These are phyloP conservation scores for Takifugu rubripes DNA, from an alignment of 2,797 vertebrate species.

Conservation along the genomic window DNA sequence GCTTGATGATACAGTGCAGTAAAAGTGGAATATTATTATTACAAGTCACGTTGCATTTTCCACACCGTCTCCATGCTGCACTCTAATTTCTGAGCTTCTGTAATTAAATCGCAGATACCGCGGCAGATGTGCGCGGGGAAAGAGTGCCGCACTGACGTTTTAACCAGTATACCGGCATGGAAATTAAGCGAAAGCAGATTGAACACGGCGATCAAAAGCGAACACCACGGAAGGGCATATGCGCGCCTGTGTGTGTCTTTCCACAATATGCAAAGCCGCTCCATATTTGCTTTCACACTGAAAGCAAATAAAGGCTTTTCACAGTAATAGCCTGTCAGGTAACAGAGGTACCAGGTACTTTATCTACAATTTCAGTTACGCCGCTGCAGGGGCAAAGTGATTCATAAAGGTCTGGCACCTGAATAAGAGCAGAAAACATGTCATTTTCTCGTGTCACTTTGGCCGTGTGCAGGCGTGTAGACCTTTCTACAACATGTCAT, in stretches of 20 bases:
- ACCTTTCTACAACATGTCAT: slow-evolving; percentile 16
- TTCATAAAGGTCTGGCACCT: slow-evolving; percentile 29
- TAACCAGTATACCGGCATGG: slow-evolving; percentile 44
- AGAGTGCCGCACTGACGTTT: slow-evolving; percentile 44
- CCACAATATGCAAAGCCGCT: slow-evolving; percentile 34
- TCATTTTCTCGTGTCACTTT: slow-evolving; percentile 27
- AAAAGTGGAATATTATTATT: slow-evolving; percentile 46
- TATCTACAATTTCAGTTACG: slow-evolving; percentile 43
- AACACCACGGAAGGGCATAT: slow-evolving; percentile 15
- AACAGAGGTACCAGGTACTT: slow-evolving; percentile 34
- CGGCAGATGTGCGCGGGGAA: slow-evolving; percentile 22
- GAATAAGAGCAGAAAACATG: slow-evolving; percentile 20
- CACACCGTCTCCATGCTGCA: slow-evolving; percentile 36
- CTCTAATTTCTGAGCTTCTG: slow-evolving; percentile 58
- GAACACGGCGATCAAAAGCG: slow-evolving; percentile 39
- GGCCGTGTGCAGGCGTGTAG: background rate
- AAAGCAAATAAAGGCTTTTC: slow-evolving; percentile 46
- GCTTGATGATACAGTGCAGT: slow-evolving; percentile 12
- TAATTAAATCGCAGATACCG: slow-evolving; percentile 60
- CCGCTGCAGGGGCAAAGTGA: slow-evolving; percentile 31
- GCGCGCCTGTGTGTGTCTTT: slow-evolving; percentile 9
- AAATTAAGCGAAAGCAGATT: slow-evolving; percentile 49
- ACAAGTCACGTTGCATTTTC: slow-evolving; percentile 49
- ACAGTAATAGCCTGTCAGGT: slow-evolving; percentile 53
- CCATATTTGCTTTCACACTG: slow-evolving; percentile 30